Evolutionary conservation across 1,140 invertebrate species (phyloP), one percentile per base, ranked within the genome.

Genomic region (Battus philenor): DNA sequence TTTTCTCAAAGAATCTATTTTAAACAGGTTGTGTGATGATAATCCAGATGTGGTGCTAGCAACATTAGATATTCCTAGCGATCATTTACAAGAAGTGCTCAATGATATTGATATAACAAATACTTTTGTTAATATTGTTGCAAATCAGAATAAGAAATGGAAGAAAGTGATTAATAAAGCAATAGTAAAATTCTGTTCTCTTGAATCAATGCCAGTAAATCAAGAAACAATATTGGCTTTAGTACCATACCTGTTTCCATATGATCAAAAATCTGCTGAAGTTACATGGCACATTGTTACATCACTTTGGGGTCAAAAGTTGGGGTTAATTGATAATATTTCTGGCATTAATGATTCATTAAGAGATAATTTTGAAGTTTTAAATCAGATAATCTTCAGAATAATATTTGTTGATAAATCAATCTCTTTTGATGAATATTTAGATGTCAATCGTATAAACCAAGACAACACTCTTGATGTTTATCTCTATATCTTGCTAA

Each of bases 211-310:
- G 16, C 69, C 73, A 30, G 67, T 82, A 0, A 77, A 81, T 46
- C 75, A 83, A 43, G 54, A 73, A 22, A 73, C 67, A 13, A 57
- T 88, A 27, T 59, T 91, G 16, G 74, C 86, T 1, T 54, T 90
- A 8, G 55, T 91, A 31, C 90, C 90, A 9, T 89, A 88, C 56
- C 54, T 92, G 10, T 90, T 91, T 58, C 90, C 90, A 4, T 68
- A 63, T 36, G 63, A 77, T 41, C 56, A 87, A n/a, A 61, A 81
- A 20, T 84, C 87, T 38, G 73, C 88, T 9, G 24, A 73, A 15
- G 57, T 87, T 1, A 71, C 88, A 1, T 78, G 86, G 57, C 58
- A 87, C 44, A 84, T 91, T 22, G 54, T 90, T 22, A 53, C 51
- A 12, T 89, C 88, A 0, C 61, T 76, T 4, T 89, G 89, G 64